phyloP scores from a whole-genome alignment of 2,797 vertebrate genomes.

The Hypotaenidia okinawae region DNA sequence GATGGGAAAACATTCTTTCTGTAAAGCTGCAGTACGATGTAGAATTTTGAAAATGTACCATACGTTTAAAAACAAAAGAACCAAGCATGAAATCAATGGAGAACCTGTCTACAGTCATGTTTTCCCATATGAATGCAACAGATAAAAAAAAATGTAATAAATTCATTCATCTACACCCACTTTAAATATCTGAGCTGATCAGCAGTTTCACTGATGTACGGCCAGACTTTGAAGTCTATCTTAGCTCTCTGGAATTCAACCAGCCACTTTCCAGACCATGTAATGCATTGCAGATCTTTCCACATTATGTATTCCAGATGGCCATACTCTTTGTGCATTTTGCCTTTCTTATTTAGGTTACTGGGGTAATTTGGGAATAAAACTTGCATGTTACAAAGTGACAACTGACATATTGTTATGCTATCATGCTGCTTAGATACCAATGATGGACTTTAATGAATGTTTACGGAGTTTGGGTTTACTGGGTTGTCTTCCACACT shows the following conservation, averaged over 20 bases:
- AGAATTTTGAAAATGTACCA: conserved; percentile 34
- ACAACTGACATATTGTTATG: conserved; percentile 57
- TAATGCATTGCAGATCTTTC: conserved; percentile 84
- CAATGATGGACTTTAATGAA: conserved; percentile 24
- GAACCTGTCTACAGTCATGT: conserved; percentile 68
- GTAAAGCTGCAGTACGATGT: not conserved
- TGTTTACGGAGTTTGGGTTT: conserved; percentile 2
- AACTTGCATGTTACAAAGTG: conserved; percentile 67
- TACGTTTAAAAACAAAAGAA: conserved; percentile 40
- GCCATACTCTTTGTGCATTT: conserved; percentile 74
- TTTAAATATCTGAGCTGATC: conserved; percentile 83
- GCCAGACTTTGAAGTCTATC: conserved; percentile 89
- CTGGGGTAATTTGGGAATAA: conserved; percentile 70
- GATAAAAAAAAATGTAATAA: conserved; percentile 82
- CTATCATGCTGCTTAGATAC: not conserved
- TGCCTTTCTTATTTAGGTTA: conserved; percentile 75
- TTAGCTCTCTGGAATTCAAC: conserved; percentile 84
- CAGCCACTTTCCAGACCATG: conserved; percentile 84
- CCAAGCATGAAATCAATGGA: conserved; percentile 62
- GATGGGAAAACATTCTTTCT: not conserved
- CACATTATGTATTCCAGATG: conserved; percentile 83
- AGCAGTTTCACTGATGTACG: conserved; percentile 81
- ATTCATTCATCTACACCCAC: conserved; percentile 84
- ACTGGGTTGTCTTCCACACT: not conserved
- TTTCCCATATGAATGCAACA: conserved; percentile 72